Base-by-base conservation (phyloP, 2,113 vertebrate genomes). In the Salvelinus alpinus region DNA sequence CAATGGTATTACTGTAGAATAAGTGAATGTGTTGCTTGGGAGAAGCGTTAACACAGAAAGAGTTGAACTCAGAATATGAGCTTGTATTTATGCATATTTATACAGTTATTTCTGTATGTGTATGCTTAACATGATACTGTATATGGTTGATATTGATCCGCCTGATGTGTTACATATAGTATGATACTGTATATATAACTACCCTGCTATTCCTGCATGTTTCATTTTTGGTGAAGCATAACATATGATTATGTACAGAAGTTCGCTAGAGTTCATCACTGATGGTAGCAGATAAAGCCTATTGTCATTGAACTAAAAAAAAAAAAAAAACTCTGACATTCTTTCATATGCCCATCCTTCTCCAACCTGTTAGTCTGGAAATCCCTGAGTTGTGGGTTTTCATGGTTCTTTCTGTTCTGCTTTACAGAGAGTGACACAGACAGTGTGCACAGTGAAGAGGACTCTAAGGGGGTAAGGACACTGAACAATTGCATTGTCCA, bases 361-460 rank as follows among this genome's bases (percentile, higher is more conserved):
- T 27, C 22, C 48, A 82, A 82, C 84, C 79, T 77, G 82, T 83
- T 84, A 73, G 24, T 75, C 83, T 74, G 82, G 82, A 85, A 72
- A 70, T 78, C 38, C 75, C 70, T 44, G 70, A 66, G 67, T 54
- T 72, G 44, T 78, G 59, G 18, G 51, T 48, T 76, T 72, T 81
- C 62, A 79, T 74, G 65, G 3, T 87, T 70, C 31, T 82, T 74
- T 91, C 72, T 91, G 25, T 88, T 91, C 80, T 92, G 85, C 82
- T 77, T 75, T 77, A 79, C 92, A 98, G 98, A 95, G 90, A 99
- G 97, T n/a, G 97, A 98, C 92, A 97, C 92, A 16, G 97, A 99
- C 77, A 96, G 95, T 0, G 89, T 95, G 76, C 94, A 94, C 82
- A 98, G 96, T 0, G 97, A 99, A 71, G 96, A 97, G 80, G 95